Conservation (phyloP, 2,797 vertebrate species). For the Lepilemur ruficaudatus region DNA sequence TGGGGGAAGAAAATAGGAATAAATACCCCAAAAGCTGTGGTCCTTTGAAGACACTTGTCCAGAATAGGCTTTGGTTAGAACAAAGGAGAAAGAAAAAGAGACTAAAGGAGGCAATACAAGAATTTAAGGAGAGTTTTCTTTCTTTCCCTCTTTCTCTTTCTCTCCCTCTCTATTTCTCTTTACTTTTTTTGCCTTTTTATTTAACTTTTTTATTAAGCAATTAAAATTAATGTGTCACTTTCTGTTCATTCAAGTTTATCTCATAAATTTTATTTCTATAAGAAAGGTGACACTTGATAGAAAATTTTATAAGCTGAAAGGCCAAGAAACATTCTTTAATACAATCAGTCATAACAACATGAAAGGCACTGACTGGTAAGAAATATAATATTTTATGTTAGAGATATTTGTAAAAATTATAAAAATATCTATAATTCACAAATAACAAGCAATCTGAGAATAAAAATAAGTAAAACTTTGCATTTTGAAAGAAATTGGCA, state of each 20-base stretch:
- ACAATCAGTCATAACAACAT: background rate
- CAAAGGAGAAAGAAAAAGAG: background rate
- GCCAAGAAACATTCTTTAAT: background rate
- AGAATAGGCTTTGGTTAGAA: background rate
- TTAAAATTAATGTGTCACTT: background rate
- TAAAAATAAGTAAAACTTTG: background rate
- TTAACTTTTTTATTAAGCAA: background rate
- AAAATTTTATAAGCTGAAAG: background rate
- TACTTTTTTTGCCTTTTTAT: background rate
- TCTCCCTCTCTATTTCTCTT: background rate
- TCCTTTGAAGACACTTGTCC: background rate
- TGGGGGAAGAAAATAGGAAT: background rate
- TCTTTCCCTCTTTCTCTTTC: background rate
- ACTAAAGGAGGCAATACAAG: background rate
- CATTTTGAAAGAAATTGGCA: background rate
- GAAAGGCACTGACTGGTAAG: background rate
- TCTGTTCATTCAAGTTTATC: background rate
- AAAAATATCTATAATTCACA: background rate
- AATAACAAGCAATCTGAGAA: background rate
- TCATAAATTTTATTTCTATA: background rate
- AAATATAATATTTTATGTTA: background rate
- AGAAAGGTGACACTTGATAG: background rate
- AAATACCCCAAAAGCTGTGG: background rate
- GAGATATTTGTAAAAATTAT: background rate
- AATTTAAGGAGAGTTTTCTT: background rate